Conservation (phyloP, 2,888 invertebrate genomes). For the Drosophila subquinaria region DNA sequence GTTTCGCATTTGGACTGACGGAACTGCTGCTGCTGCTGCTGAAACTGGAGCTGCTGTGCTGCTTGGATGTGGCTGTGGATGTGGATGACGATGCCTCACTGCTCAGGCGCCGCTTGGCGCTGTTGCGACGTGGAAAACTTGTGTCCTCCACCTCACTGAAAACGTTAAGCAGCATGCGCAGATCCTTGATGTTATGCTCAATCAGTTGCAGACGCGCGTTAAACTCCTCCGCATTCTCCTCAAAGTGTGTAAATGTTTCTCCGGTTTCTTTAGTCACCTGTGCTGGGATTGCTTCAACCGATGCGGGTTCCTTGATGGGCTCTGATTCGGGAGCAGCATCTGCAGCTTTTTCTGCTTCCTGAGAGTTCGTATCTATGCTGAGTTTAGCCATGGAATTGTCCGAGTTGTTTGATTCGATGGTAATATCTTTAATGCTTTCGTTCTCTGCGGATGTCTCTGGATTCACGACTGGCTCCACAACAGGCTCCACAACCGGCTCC, state of each 20-base stretch:
- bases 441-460: background rate
- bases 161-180: slow-evolving; percentile 58
- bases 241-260: slow-evolving; percentile 69
- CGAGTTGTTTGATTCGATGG: background rate
- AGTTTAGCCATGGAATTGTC: background rate
- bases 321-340: background rate
- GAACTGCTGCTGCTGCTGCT: slow-evolving; percentile 47
- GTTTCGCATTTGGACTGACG: slow-evolving; percentile 54
- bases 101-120: slow-evolving; percentile 49
- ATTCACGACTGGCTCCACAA: background rate
- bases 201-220: slow-evolving; percentile 63
- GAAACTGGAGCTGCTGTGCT: slow-evolving; percentile 45
- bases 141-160: slow-evolving; percentile 36
- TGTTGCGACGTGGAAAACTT: slow-evolving; percentile 26
- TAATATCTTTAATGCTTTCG: background rate
- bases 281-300: background rate
- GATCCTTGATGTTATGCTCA: slow-evolving; percentile 66
- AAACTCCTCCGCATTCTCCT: slow-evolving; percentile 60
- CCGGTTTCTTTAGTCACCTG: background rate
- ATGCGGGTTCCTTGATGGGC: background rate
- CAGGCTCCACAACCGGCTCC: background rate
- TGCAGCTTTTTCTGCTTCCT: background rate
- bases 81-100: slow-evolving; percentile 34
- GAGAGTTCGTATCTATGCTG: background rate
- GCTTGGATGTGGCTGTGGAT: slow-evolving; percentile 3